phyloP scores from a whole-genome alignment of 1,140 invertebrate genomes.

The Cardiocondyla obscurior region DNA sequence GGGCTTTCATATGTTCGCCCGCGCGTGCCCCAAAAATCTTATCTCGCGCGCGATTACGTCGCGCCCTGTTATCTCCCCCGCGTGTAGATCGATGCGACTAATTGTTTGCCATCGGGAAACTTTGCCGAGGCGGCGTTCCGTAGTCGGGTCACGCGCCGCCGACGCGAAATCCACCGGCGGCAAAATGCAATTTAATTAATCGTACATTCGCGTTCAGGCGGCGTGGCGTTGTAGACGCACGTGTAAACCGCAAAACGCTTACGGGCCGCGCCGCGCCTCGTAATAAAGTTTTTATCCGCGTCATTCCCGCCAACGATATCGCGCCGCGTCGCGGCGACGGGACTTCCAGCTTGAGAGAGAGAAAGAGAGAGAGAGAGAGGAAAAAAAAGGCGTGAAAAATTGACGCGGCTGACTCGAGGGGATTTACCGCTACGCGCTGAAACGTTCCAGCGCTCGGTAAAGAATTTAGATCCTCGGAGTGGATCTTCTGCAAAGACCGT shows the following conservation, averaged over 20 bases:
- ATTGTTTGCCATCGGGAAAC: conserved; percentile 64
- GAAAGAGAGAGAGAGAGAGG: background rate
- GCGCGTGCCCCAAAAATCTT: conserved; percentile 39
- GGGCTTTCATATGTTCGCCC: conserved; percentile 15
- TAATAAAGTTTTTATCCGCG: conserved; percentile 62
- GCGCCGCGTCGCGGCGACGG: background rate
- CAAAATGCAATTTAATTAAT: conserved; percentile 69
- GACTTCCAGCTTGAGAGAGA: background rate
- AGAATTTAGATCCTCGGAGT: background rate
- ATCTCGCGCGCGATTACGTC: conserved; percentile 33
- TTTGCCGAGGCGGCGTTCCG: conserved; percentile 49
- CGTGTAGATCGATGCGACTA: conserved; percentile 56
- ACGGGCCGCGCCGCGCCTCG: conserved; percentile 32
- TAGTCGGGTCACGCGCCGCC: conserved; percentile 59
- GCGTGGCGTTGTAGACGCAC: conserved; percentile 19
- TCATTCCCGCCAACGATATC: conserved; percentile 10
- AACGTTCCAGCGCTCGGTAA: background rate
- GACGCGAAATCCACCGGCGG: conserved; percentile 62
- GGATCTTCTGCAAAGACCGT: background rate
- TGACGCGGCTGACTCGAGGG: background rate
- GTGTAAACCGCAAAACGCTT: conserved; percentile 54
- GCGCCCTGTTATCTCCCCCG: background rate
- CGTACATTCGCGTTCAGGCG: conserved; percentile 58
- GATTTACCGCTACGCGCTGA: background rate
- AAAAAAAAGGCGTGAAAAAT: background rate